Evolutionary conservation across 2,888 invertebrate genomes (phyloP), one percentile per base, ranked within the genome.

Genomic region (Plagodis pulveraria): DNA sequence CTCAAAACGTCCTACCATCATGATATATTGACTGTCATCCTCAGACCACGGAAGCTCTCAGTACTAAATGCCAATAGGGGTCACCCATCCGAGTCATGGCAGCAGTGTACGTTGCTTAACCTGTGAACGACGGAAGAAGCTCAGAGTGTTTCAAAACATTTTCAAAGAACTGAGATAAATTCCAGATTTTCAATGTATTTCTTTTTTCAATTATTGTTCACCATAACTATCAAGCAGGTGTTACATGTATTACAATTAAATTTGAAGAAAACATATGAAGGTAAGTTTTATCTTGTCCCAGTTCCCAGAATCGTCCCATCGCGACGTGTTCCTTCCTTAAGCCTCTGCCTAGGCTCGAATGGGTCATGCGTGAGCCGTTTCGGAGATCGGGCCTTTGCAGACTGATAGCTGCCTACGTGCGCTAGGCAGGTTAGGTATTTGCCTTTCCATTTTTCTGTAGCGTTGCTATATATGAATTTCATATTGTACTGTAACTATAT

Each of bases 281-380:
- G 65, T 47, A 56, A 62, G 57, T 54, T 57, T 63, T 56, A 56
- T 67, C 67, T 62, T 46, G 68, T 61, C 60, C 65, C 55, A 67
- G 60, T 77, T 78, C 77, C 62, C 63, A 73, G 78, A 76, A 76
- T 71, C 69, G 43, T 50, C 47, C 50, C 73, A 70, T 72, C 74
- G 70, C 69, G 73, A 56, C 72, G 72, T 76, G 71, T 73, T 76
- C 76, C 76, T 66, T 40, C 48, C 42, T 69, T 76, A 74, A 79
- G 75, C 80, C 74, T 48, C 70, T 45, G 64, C 67, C 73, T 72
- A 71, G 69, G 63, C 67, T 72, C 70, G 73, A 78, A 77, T 77
- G 80, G 73, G 57, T 67, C 63, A 77, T 71, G 80, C 81, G 83
- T 81, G 82, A 76, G 77, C 72, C 70, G 74, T 77, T 78, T 71